Percentiles rank a stretch among this genome's conserved stretches.
Conservation (phyloP, 92 coral and sea anemone genomes). For the Palythoa heliodiscus region DNA sequence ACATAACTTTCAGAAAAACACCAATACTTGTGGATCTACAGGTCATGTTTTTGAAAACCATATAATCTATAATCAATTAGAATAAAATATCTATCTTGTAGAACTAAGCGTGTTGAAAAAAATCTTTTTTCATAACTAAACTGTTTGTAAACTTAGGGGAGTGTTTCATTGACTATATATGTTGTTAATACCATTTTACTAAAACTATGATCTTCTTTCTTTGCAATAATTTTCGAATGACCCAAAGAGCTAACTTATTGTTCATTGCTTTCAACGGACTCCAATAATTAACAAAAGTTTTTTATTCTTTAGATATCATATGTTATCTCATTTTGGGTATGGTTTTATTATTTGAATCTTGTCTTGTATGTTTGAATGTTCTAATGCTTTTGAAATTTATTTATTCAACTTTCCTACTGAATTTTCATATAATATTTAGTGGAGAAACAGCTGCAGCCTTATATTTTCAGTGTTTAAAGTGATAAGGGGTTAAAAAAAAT, state of each 20-base stretch:
- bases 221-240: conserved; percentile 14
- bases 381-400: conserved; percentile 21
- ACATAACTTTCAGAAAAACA: conserved; percentile 35
- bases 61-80: conserved; percentile 34
- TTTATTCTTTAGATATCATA: conserved; percentile 19
- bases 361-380: conserved; percentile 33
- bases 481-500: too few relatives aligned
- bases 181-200: conserved; percentile 7
- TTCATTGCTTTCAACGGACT: conserved; percentile 37
- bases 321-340: conserved; percentile 23
- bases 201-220: conserved; percentile 22
- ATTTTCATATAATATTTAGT: conserved; percentile 21
- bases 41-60: conserved; percentile 31
- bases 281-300: conserved; percentile 32
- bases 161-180: conserved; percentile 23
- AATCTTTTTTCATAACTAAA: conserved; percentile 14
- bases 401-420: conserved; percentile 20
- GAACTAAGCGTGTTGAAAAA: conserved; percentile 29
- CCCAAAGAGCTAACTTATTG: conserved; percentile 25
- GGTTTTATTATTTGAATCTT: conserved; percentile 27
- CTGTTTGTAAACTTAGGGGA: conserved; percentile 35
- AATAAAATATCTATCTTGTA: conserved; percentile 37
- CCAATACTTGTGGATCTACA: conserved; percentile 20
- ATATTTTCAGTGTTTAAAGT: conserved; percentile 32
- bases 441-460: conserved; percentile 40